Percentiles rank a stretch among this genome's conserved stretches.
phyloP scores from a whole-genome alignment of 1,140 invertebrate species.

The Bactericera cockerelli region DNA sequence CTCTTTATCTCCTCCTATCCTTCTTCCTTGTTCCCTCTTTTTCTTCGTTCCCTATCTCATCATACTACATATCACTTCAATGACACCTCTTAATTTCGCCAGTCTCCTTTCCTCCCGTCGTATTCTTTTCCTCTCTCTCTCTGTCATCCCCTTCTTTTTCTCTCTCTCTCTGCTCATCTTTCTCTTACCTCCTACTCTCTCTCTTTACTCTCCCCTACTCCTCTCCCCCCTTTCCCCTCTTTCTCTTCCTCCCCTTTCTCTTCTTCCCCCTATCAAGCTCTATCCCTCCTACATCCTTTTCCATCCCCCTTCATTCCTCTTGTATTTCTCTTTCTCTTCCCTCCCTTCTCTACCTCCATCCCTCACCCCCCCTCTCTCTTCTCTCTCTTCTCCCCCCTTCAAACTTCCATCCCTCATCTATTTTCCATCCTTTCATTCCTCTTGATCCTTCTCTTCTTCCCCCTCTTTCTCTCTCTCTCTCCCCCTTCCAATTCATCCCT shows the following conservation, averaged over 20 bases:
- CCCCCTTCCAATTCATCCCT: too few species aligned
- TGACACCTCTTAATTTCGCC: background rate
- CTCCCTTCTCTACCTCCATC: background rate
- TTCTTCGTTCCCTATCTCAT: too few species aligned
- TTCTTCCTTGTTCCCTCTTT: too few species aligned
- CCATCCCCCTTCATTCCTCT: background rate
- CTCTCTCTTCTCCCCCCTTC: background rate
- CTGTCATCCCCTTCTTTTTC: too few species aligned
- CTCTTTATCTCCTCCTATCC: too few species aligned
- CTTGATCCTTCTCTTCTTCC: too few species aligned
- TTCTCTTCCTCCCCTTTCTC: conserved; percentile 1
- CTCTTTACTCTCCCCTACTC: background rate
- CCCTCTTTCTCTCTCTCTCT: too few species aligned
- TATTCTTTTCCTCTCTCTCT: background rate
- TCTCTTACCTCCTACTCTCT: background rate
- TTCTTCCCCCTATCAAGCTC: background rate
- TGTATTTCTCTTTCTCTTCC: background rate
- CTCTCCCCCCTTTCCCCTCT: conserved; percentile 1
- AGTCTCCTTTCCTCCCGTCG: too few species aligned
- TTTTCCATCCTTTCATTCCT: background rate
- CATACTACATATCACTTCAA: too few species aligned
- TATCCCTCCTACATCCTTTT: background rate
- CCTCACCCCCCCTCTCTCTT: background rate
- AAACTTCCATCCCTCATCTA: background rate
- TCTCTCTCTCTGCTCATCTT: background rate